Conservation (phyloP, 1,140 invertebrate genomes). For the Halesus radiatus region DNA sequence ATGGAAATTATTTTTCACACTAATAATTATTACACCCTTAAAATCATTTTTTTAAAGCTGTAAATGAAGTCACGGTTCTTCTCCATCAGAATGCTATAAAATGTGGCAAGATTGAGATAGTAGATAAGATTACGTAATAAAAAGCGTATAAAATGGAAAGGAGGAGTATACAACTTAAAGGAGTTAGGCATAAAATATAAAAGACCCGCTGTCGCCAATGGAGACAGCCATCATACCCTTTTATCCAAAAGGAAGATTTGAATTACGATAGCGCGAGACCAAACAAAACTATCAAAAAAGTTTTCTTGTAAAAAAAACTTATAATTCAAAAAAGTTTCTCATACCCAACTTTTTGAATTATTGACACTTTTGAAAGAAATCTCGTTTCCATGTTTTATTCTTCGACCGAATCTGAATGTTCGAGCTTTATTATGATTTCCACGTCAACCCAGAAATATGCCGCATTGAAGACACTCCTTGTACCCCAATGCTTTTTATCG, state of each 20-base stretch:
- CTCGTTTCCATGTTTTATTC: slow-evolving; percentile 37
- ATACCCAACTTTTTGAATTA: slow-evolving; percentile 51
- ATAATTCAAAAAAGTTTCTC: slow-evolving; percentile 53
- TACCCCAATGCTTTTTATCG: neutral
- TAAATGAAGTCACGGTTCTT: no score
- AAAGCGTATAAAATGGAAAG: no score
- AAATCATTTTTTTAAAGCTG: no score
- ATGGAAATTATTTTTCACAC: no score
- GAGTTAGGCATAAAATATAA: no score
- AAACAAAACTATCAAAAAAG: slow-evolving; percentile 34
- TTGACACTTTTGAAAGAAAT: slow-evolving; percentile 42
- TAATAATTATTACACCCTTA: no score
- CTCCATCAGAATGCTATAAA: no score
- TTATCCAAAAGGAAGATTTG: slow-evolving; percentile 29
- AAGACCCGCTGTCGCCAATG: slow-evolving; percentile 1
- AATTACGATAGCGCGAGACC: slow-evolving; percentile 27
- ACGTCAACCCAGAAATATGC: neutral
- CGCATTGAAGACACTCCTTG: neutral
- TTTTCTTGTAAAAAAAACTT: slow-evolving; percentile 38
- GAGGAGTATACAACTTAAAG: no score
- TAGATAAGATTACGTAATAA: no score
- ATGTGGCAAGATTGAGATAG: no score
- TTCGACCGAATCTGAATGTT: slow-evolving; percentile 14
- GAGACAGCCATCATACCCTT: slow-evolving; percentile 17
- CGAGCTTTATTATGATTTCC: slow-evolving; percentile 28